phyloP scores from a whole-genome alignment of 2,113 vertebrate species.

The Nicator chloris region DNA sequence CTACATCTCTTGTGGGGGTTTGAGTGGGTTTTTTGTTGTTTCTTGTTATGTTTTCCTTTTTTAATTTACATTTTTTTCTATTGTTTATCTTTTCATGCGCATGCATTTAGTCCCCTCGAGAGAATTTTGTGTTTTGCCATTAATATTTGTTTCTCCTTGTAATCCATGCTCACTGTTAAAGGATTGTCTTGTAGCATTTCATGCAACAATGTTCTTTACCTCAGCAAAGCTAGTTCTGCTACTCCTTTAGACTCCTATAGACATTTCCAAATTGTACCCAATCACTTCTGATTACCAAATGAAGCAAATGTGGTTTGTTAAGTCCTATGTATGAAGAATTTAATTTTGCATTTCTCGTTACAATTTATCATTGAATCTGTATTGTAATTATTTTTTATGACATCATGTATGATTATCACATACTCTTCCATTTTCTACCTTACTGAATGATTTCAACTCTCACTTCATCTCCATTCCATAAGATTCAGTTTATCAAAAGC shows the following conservation, averaged over 20 bases:
- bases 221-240: not conserved
- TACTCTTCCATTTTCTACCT: not conserved
- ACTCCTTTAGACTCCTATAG: not conserved
- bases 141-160: not conserved
- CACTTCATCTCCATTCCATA: not conserved
- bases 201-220: not conserved
- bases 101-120: not conserved
- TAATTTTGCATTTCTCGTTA: not conserved
- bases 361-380: not conserved
- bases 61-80: not conserved
- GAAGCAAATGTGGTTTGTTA: not conserved
- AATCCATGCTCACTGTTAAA: not conserved
- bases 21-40: not conserved
- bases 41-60: fast-evolving
- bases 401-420: not conserved
- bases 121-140: not conserved
- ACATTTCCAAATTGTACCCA: not conserved
- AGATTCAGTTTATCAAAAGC: not conserved
- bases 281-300: not conserved
- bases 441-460: not conserved
- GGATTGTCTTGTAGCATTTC: not conserved
- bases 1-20: not conserved
- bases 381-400: not conserved
- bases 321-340: not conserved
- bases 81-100: not conserved